These are phyloP conservation scores for Polypterus bichir DNA, from an alignment of 2,113 vertebrate genomes.

Conservation along the genomic window DNA sequence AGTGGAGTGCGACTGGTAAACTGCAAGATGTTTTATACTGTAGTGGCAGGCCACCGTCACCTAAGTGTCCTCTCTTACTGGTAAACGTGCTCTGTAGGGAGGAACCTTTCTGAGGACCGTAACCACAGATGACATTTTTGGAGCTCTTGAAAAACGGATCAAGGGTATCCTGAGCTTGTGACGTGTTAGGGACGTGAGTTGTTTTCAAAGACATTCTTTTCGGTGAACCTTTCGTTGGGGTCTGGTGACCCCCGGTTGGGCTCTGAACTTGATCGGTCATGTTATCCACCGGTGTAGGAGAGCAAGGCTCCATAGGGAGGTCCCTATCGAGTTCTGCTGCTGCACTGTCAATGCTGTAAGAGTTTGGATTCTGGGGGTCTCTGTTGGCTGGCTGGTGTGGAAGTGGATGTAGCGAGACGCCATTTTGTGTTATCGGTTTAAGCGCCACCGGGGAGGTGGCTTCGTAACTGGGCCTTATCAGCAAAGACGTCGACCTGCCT, in stretches of 20 bases:
- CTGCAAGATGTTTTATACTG: constrained; percentile 36
- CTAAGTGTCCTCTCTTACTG: constrained; percentile 35
- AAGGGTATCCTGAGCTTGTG: constrained; percentile 33
- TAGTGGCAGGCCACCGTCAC: constrained; percentile 34
- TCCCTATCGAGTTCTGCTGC: constrained; percentile 42
- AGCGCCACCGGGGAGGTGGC: constrained; percentile 36
- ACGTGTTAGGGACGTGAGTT: constrained; percentile 42
- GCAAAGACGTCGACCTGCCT: constrained; percentile 66
- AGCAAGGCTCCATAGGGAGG: constrained; percentile 39
- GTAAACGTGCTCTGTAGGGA: constrained; percentile 39
- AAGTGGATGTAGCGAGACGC: constrained; percentile 29
- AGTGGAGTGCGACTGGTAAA: constrained; percentile 32
- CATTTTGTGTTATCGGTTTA: constrained; percentile 36
- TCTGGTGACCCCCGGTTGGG: constrained; percentile 35
- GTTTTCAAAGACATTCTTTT: constrained; percentile 48
- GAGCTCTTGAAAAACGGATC: constrained; percentile 39
- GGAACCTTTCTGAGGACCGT: constrained; percentile 36
- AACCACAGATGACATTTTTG: constrained; percentile 37
- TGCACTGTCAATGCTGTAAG: constrained; percentile 43
- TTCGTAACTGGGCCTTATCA: constrained; percentile 59
- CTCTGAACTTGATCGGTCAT: constrained; percentile 44
- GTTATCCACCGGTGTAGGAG: constrained; percentile 46
- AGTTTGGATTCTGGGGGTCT: constrained; percentile 50
- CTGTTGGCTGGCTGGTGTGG: constrained; percentile 39
- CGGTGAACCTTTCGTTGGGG: constrained; percentile 46